Evolutionary conservation across 1,140 invertebrate genomes (phyloP), one percentile per base, ranked within the genome.

Genomic region (Eulimnadia texana): DNA sequence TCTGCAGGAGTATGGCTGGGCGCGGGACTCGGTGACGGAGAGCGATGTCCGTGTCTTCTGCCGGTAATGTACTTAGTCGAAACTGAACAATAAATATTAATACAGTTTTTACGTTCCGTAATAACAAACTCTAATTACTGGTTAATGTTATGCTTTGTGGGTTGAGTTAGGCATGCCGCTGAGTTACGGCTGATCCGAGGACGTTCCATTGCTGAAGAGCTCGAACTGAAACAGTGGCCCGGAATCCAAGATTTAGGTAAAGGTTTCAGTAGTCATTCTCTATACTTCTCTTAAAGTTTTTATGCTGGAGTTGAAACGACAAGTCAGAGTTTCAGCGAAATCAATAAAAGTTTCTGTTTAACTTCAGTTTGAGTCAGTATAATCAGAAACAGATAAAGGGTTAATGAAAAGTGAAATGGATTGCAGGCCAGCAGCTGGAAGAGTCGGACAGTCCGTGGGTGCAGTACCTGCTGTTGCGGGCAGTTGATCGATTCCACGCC

Each of bases 381-480:
- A n/a, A n/a, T n/a, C n/a, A n/a, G n/a, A n/a, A n/a, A n/a, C n/a
- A n/a, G n/a, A n/a, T n/a, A n/a, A n/a, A n/a, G n/a, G n/a, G n/a
- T n/a, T n/a, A n/a, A n/a, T n/a, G n/a, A n/a, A n/a, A n/a, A n/a
- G n/a, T n/a, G n/a, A n/a, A n/a, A n/a, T n/a, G n/a, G n/a, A n/a
- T n/a, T 73, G 20, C 63, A 83, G 82, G 74, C 62, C 73, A 77
- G 69, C 76, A 80, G 69, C 71, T 84, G 53, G 83, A 86, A 69
- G 81, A 90, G 73, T 83, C 86, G 9, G 87, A 92, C 67, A 86
- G 85, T 66, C 79, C 91, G 69, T 85, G 92, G 73, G 82, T 93
- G 33, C 93, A 92, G 70, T 96, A 97, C 72, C 83, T 97, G 6
- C 79, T 97, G 52, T 72, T 98, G 2, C 78, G 93, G 68, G 91